Evolutionary conservation across 2,113 vertebrate species (phyloP).

Genomic region (Scortum barcoo): DNA sequence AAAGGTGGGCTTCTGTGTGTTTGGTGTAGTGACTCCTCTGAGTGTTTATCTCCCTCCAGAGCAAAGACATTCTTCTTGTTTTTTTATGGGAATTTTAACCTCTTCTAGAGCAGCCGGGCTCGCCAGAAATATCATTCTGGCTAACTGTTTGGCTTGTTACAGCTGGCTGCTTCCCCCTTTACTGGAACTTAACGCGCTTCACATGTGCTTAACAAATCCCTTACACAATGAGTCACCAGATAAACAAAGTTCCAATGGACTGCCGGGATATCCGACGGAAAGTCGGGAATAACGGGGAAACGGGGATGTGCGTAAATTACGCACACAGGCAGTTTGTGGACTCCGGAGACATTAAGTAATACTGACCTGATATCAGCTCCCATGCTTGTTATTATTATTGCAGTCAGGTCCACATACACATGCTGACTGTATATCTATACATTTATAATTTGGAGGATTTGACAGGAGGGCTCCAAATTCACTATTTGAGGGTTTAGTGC

Average conservation of each 20-base stretch:
- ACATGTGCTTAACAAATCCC: constrained; percentile 75
- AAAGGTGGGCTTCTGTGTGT: neutral
- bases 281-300: constrained; percentile 71
- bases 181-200: constrained; percentile 81
- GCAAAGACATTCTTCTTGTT: neutral
- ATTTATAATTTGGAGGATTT: neutral
- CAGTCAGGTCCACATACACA: neutral
- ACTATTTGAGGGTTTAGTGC: neutral
- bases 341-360: constrained; percentile 16
- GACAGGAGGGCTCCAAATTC: neutral
- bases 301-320: constrained; percentile 70
- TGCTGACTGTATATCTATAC: neutral
- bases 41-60: neutral
- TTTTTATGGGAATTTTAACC: neutral
- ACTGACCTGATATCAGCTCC: constrained; percentile 14
- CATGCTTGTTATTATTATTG: neutral
- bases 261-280: constrained; percentile 80
- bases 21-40: neutral
- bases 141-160: constrained; percentile 46
- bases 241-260: constrained; percentile 73
- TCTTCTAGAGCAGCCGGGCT: constrained; percentile 6
- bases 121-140: constrained; percentile 33
- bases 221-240: constrained; percentile 80
- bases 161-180: constrained; percentile 73
- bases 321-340: constrained; percentile 39